Percentiles rank a stretch among this genome's conserved stretches.
phyloP scores from a whole-genome alignment of 2,888 invertebrate species.

The Alviniconcha strummeri region DNA sequence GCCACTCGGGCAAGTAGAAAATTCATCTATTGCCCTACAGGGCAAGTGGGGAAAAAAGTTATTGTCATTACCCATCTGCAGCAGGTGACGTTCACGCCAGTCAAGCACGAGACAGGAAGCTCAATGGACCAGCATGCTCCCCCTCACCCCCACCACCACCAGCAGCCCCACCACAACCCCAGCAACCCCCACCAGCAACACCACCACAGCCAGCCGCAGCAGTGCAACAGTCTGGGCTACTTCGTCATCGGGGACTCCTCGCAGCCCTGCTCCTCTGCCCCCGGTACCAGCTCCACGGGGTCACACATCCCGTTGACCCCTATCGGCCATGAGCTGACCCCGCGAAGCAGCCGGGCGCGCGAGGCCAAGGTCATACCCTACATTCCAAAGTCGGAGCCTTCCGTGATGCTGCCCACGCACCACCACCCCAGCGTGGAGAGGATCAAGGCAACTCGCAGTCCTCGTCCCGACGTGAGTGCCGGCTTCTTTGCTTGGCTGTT shows the following conservation, averaged over 20 bases:
- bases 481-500: no score
- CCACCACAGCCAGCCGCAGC: constrained; percentile 10
- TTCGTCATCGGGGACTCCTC: background rate
- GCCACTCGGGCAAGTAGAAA: no score
- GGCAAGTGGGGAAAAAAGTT: no score
- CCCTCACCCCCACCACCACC: constrained; percentile 19
- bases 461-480: constrained; percentile 11
- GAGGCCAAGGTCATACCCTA: constrained; percentile 58
- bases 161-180: constrained; percentile 24
- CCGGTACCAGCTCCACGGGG: constrained; percentile 42
- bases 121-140: constrained; percentile 39
- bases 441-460: constrained; percentile 29
- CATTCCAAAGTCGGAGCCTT: constrained; percentile 53
- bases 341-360: constrained; percentile 46
- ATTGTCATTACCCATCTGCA: background rate
- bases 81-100: constrained; percentile 58
- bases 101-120: constrained; percentile 66
- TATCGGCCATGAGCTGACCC: constrained; percentile 24
- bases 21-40: no score
- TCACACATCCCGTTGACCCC: constrained; percentile 47
- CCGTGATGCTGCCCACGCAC: constrained; percentile 22
- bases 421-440: constrained; percentile 26
- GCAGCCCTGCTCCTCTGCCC: background rate
- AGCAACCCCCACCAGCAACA: constrained; percentile 13
- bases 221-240: constrained; percentile 16